Evolutionary conservation across 2,888 invertebrate genomes (phyloP).

Genomic region (Gandaritis pyraliata): DNA sequence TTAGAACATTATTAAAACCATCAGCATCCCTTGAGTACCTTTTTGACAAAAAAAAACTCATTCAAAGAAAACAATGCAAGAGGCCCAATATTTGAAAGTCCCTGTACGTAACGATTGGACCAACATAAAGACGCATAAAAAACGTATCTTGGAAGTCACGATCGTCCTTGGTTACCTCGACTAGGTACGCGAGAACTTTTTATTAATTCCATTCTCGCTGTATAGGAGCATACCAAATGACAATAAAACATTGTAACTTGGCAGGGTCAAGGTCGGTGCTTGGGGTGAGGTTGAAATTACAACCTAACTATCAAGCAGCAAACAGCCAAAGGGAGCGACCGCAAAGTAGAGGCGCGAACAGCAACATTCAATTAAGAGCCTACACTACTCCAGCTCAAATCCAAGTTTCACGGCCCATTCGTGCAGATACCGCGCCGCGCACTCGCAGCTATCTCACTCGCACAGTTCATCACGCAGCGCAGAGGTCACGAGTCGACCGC

Average conservation of each 20-base stretch:
- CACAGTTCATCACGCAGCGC: too few species aligned
- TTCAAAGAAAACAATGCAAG: too few species aligned
- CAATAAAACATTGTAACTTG: constrained; percentile 1
- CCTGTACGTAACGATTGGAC: background rate
- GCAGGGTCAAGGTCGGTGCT: constrained; percentile 8
- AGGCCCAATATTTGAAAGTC: background rate
- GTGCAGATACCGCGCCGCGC: too few species aligned
- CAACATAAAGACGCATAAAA: constrained; percentile 6
- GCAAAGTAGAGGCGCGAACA: background rate
- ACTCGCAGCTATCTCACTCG: too few species aligned
- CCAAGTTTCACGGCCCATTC: too few species aligned
- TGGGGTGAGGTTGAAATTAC: constrained; percentile 3
- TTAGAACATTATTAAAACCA: too few species aligned
- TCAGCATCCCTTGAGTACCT: too few species aligned
- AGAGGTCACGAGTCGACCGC: too few species aligned
- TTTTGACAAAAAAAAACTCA: too few species aligned
- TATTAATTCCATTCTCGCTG: constrained; percentile 12
- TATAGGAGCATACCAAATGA: background rate
- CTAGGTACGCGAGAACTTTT: constrained; percentile 2
- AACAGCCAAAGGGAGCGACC: constrained; percentile 3
- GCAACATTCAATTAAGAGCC: too few species aligned
- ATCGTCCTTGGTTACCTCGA: constrained; percentile 17
- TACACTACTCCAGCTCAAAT: too few species aligned
- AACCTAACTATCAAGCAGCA: constrained; percentile 10
- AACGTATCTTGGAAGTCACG: constrained; percentile 23